Evolutionary conservation across 2,113 vertebrate genomes (phyloP), one percentile per base, ranked within the genome.

Genomic region (Peucedramus taeniatus): DNA sequence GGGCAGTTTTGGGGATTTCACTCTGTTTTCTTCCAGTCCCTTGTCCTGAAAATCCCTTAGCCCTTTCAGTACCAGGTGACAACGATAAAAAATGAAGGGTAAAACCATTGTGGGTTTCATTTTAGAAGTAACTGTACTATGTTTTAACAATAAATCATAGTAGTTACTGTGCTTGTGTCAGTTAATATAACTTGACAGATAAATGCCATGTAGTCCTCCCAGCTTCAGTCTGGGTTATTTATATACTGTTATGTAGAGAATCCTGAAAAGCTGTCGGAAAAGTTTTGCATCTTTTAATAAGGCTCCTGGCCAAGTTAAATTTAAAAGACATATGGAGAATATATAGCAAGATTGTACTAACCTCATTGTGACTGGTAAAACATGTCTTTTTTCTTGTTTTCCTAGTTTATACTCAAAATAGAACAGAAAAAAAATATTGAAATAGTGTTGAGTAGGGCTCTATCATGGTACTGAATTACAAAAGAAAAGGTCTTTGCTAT

Each of bases 31-130:
- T 92, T 89, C 51, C 89, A 94, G 81, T 87, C 28, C 53, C 61
- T 82, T 87, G 80, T 82, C 57, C 76, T 91, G 91, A 94, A 94
- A 83, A 82, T 92, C 72, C 64, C 53, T 87, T 93, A 91, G 90
- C 44, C 44, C 26, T 89, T 89, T 91, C 44, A 56, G n/a, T 82
- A 71, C 74, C 57, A 75, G 49, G 17, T 71, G 70, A 56, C 20
- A 71, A 18, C 0, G 3, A 12, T 72, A 72, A 31, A 39, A 33
- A 65, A 33, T n/a, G 39, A 88, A 17, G 9, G 39, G 9, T 90
- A 44, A 89, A 95, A 66, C 47, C 42, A 20, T n/a, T 68, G 33
- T 12, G 2, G 22, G 27, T 86, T 92, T 85, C 13, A n/a, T 87
- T 93, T 89, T 72, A 49, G 69, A 88, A 71, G 31, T 54, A 75